A percentile compares a stretch with the other conserved stretches of the same genome.
Conservation (phyloP, 2,113 vertebrate species). For the Brachyhypopomus gauderio region DNA sequence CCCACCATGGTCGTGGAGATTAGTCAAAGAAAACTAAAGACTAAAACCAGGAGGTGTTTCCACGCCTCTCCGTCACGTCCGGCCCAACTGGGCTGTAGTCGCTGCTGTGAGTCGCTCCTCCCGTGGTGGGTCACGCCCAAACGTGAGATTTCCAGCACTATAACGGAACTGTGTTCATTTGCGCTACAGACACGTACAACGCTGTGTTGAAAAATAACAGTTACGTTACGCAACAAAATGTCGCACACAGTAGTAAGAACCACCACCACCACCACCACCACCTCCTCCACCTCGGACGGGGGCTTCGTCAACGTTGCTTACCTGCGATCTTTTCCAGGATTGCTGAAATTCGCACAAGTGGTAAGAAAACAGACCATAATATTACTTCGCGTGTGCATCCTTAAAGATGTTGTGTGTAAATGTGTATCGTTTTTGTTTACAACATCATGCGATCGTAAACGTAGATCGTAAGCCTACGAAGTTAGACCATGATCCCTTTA, state of each 20-base stretch:
- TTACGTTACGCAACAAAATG: constrained; percentile 56
- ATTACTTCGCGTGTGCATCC: no score
- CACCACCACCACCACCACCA: constrained; percentile 49
- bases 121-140: neutral
- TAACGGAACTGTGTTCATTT: neutral
- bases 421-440: no score
- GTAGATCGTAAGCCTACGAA: no score
- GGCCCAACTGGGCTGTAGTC: neutral
- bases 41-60: neutral
- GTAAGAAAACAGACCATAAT: constrained; percentile 57
- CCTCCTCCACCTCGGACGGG: constrained; percentile 55
- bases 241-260: constrained; percentile 69
- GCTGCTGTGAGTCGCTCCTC: neutral
- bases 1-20: no score
- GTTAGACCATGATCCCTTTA: no score
- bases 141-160: neutral
- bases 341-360: constrained; percentile 74
- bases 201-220: neutral
- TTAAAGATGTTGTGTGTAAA: no score
- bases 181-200: neutral
- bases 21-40: no score
- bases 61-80: neutral
- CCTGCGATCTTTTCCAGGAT: constrained; percentile 66
- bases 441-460: no score
- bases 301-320: constrained; percentile 65